phyloP scores from a whole-genome alignment of 2,113 vertebrate species.

The Canis aureus region DNA sequence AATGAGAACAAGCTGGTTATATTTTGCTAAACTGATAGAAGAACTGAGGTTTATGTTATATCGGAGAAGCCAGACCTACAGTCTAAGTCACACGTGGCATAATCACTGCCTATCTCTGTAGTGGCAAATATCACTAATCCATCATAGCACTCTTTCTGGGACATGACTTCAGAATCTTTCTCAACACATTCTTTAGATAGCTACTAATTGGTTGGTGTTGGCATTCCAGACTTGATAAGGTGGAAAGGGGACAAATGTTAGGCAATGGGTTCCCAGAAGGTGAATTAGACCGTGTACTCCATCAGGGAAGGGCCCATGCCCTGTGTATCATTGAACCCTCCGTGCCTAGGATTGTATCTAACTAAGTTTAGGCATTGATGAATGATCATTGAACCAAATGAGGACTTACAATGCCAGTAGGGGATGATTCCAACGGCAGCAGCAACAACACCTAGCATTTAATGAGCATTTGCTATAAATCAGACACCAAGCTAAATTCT shows the following conservation, averaged over 20 bases:
- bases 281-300: neutral
- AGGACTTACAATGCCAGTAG: neutral
- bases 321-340: neutral
- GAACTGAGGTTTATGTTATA: neutral
- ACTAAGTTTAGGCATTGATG: neutral
- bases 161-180: neutral
- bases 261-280: neutral
- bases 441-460: neutral
- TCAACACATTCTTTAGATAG: neutral
- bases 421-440: neutral
- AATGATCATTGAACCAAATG: neutral
- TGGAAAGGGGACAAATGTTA: neutral
- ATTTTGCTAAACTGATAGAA: neutral
- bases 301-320: neutral
- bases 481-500: neutral
- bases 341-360: too few relatives aligned
- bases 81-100: neutral
- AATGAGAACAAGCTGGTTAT: neutral
- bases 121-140: neutral
- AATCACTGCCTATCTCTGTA: neutral
- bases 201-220: neutral
- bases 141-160: neutral
- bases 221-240: neutral
- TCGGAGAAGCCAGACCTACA: neutral
- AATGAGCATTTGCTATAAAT: too few relatives aligned